Evolutionary conservation across 2,113 vertebrate species (phyloP).

Genomic region (Tragelaphus buxtoni): DNA sequence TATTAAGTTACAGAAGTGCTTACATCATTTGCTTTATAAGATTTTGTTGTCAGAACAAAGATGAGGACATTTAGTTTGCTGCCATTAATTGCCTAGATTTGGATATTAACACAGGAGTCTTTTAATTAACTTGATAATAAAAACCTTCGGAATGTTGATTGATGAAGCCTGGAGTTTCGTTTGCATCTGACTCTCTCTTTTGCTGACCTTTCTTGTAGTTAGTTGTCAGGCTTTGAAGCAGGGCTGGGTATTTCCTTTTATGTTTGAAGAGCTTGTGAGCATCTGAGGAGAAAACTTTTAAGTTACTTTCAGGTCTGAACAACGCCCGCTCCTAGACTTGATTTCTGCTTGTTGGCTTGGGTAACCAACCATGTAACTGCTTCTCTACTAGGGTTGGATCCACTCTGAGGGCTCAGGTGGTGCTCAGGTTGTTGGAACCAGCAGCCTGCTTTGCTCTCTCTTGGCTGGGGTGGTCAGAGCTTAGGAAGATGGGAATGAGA

Average conservation of each 20-base stretch:
- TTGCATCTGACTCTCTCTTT: background rate
- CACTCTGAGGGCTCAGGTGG: background rate
- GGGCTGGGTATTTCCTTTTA: background rate
- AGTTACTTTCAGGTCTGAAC: slow-evolving; percentile 7
- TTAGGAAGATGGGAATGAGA: background rate
- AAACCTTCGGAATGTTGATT: slow-evolving; percentile 75
- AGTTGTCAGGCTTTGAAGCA: background rate
- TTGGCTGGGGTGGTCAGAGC: background rate
- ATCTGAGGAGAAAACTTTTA: slow-evolving; percentile 24
- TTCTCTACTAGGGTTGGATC: background rate
- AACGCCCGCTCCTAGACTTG: background rate
- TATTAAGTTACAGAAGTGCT: slow-evolving; percentile 79
- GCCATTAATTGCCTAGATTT: slow-evolving; percentile 91
- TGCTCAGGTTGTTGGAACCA: background rate
- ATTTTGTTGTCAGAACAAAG: slow-evolving; percentile 76
- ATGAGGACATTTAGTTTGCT: slow-evolving; percentile 84
- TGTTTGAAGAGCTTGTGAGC: slow-evolving; percentile 43
- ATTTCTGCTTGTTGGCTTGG: background rate
- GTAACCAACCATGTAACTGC: background rate
- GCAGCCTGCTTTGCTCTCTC: background rate
- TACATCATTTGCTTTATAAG: slow-evolving; percentile 75
- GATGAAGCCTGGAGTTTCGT: slow-evolving; percentile 45
- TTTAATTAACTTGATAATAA: slow-evolving; percentile 90
- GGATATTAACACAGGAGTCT: slow-evolving; percentile 86
- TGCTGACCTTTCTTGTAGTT: background rate